Evolutionary conservation across 2,888 invertebrate species (phyloP).

Genomic region (Cephus nigrinus): DNA sequence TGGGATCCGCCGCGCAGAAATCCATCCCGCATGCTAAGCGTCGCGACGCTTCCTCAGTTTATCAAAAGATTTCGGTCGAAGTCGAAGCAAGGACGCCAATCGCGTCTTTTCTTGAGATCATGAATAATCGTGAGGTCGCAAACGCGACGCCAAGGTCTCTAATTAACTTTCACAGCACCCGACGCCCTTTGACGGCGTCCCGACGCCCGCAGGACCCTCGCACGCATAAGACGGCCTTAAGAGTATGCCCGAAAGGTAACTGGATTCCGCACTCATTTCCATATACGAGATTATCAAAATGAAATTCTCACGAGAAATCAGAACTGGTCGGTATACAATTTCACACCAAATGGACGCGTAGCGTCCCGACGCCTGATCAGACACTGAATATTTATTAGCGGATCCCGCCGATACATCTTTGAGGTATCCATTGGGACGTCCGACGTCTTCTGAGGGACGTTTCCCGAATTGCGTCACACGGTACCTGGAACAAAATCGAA

Average conservation of each 20-base stretch:
- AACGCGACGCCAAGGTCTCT: not conserved
- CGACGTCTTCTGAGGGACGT: conserved; percentile 39
- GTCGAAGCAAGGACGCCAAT: not conserved
- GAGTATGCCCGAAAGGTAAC: not conserved
- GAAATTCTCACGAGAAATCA: conserved; percentile 34
- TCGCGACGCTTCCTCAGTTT: not conserved
- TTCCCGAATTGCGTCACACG: conserved; percentile 21
- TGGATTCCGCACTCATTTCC: not conserved
- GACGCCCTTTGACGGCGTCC: no score
- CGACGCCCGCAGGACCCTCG: no score
- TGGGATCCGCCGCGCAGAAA: not conserved
- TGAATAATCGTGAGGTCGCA: not conserved
- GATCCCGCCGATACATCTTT: no score
- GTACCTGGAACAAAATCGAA: conserved; percentile 10
- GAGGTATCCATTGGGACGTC: conserved; percentile 20
- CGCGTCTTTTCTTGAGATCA: not conserved
- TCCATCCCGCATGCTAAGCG: conserved; percentile 8
- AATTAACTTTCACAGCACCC: not conserved
- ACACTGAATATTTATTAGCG: conserved; percentile 43
- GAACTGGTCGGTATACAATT: conserved; percentile 29
- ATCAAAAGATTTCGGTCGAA: not conserved
- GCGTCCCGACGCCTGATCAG: conserved; percentile 31
- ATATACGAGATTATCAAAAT: not conserved
- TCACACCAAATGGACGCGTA: conserved; percentile 29
- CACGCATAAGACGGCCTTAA: no score